Percentiles rank a stretch among this genome's conserved stretches.
These are phyloP conservation scores for Podotricha telesiphe DNA, from an alignment of 2,888 invertebrate species.

Conservation along the genomic window DNA sequence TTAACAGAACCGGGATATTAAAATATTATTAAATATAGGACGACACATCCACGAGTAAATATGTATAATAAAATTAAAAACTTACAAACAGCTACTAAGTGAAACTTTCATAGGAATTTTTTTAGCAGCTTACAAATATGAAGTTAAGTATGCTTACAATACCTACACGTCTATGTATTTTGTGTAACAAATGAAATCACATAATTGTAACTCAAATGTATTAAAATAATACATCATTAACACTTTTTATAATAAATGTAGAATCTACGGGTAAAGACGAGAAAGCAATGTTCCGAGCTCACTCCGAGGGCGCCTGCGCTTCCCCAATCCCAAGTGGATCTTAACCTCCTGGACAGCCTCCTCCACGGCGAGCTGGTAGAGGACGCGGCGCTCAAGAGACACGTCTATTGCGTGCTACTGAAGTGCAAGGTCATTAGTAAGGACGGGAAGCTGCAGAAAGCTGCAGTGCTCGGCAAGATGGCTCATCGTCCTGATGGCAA, in stretches of 20 bases:
- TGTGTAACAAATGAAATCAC: no score
- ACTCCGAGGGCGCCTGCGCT: constrained; percentile 71
- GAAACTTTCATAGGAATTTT: neutral
- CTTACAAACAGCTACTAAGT: no score
- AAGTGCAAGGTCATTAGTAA: constrained; percentile 73
- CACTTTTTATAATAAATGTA: constrained; percentile 40
- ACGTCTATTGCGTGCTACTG: constrained; percentile 74
- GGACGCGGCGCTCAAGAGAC: constrained; percentile 57
- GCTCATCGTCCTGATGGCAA: constrained; percentile 55
- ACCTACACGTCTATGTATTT: no score
- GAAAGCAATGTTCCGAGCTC: constrained; percentile 73
- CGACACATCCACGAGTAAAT: no score
- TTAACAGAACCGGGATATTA: no score
- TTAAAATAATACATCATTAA: neutral
- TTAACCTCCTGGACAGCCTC: constrained; percentile 56
- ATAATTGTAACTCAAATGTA: no score
- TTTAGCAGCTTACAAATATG: neutral
- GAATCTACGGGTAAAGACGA: constrained; percentile 70
- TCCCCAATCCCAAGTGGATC: constrained; percentile 55
- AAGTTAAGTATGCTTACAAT: no score
- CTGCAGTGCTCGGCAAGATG: constrained; percentile 62
- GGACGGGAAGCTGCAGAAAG: constrained; percentile 75
- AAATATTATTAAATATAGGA: no score
- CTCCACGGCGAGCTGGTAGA: constrained; percentile 54
- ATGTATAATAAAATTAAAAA: no score